Conservation (phyloP, 2,113 vertebrate genomes). For the Phylloscopus whistleri region DNA sequence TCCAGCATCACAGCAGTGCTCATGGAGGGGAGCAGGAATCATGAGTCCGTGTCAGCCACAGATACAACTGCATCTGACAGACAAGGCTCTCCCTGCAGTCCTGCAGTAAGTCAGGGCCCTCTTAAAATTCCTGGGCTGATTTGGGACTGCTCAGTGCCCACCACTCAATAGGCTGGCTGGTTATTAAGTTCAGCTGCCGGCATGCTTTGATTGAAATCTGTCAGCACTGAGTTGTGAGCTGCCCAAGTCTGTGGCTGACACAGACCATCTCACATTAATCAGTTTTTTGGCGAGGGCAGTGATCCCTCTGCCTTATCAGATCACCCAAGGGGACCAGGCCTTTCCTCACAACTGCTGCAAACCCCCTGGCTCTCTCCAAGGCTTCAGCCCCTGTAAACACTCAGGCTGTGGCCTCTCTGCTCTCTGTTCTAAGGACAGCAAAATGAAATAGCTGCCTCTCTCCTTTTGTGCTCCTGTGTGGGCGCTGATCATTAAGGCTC, state of each 20-base stretch:
- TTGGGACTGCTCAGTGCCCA: neutral
- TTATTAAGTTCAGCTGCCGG: neutral
- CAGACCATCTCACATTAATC: constrained; percentile 3
- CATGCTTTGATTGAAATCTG: constrained; percentile 42
- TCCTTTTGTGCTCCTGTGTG: neutral
- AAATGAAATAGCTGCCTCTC: neutral
- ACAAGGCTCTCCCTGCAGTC: constrained; percentile 1
- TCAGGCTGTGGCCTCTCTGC: neutral
- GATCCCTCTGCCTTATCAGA: neutral
- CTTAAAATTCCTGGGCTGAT: neutral
- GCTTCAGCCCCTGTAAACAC: neutral
- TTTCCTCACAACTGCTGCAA: neutral
- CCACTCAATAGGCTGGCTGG: neutral
- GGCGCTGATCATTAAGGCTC: neutral
- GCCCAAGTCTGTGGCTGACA: neutral
- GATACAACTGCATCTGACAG: neutral
- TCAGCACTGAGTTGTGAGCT: neutral
- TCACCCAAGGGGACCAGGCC: neutral
- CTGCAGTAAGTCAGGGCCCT: neutral
- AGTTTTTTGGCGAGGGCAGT: neutral
- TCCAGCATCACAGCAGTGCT: neutral
- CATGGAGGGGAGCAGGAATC: neutral
- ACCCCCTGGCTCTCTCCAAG: neutral
- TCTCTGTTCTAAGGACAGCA: neutral
- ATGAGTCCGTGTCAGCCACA: neutral